phyloP scores from a whole-genome alignment of 1,140 invertebrate species.

The Drosophila burlai region DNA sequence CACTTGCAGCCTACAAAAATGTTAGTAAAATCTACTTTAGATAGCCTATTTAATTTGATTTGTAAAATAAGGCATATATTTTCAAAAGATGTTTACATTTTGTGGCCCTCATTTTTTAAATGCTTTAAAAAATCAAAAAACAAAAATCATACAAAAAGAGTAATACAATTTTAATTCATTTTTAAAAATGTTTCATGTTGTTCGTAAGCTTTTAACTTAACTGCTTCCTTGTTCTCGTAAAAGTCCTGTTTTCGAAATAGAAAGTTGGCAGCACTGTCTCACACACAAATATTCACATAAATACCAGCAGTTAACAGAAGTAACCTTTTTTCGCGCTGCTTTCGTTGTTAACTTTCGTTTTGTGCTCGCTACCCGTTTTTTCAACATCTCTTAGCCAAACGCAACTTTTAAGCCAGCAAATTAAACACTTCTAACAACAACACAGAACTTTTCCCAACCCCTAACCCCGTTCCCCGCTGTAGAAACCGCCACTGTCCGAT shows the following conservation, averaged over 20 bases:
- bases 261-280: constrained; percentile 3
- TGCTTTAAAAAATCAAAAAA: too few relatives aligned
- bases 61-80: not conserved
- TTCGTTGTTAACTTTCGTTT: constrained; percentile 52
- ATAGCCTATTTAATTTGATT: not conserved
- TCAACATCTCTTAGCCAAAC: constrained; percentile 60
- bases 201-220: too few relatives aligned
- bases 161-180: too few relatives aligned
- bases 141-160: too few relatives aligned
- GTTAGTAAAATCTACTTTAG: not conserved
- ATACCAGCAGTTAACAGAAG: constrained; percentile 64
- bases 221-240: too few relatives aligned
- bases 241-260: not conserved
- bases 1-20: not conserved
- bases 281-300: constrained; percentile 14
- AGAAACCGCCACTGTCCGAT: constrained; percentile 41
- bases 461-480: constrained; percentile 7
- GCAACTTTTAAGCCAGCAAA: constrained; percentile 81
- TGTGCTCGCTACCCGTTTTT: constrained; percentile 33
- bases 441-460: constrained; percentile 59
- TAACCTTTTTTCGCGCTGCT: constrained; percentile 59
- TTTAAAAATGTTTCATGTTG: not conserved
- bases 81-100: not conserved
- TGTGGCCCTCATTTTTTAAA: too few relatives aligned
- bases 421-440: constrained; percentile 79